Evolutionary conservation across 2,113 vertebrate genomes (phyloP).

Genomic region (Rhizomys pruinosus): DNA sequence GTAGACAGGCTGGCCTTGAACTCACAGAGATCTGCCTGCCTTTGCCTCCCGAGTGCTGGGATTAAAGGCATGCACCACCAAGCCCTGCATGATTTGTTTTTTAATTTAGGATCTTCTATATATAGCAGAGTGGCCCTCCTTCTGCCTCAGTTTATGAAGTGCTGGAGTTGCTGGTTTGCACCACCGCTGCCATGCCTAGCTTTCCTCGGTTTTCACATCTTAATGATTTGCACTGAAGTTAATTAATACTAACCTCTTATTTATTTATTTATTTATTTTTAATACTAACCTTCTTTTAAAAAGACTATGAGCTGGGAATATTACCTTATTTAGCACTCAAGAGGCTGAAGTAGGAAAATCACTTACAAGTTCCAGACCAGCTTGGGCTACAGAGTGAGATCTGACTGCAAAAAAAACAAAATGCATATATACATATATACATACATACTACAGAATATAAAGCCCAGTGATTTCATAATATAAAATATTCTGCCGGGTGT

Average conservation of each 20-base stretch:
- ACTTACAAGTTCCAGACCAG: background rate
- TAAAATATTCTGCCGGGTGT: conserved; percentile 48
- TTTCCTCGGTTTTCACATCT: conserved; percentile 30
- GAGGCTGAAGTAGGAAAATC: background rate
- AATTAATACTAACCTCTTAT: conserved; percentile 16
- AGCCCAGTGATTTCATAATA: background rate
- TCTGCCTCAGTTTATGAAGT: background rate
- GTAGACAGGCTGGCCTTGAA: too few species aligned
- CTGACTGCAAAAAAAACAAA: background rate
- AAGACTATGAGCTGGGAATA: background rate
- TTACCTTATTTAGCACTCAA: background rate
- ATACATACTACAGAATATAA: background rate
- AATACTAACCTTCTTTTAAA: background rate
- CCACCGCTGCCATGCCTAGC: background rate
- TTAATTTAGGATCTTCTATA: background rate
- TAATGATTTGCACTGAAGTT: background rate
- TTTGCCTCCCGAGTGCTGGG: too few species aligned
- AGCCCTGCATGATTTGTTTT: too few species aligned
- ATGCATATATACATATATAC: too few species aligned
- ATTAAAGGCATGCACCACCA: too few species aligned
- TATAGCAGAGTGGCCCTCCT: background rate
- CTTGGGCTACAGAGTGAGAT: background rate
- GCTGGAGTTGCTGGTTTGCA: background rate
- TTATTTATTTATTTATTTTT: too few species aligned
- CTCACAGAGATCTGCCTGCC: too few species aligned